A percentile compares a stretch with the other conserved stretches of the same genome.
Evolutionary conservation across 1,140 invertebrate species (phyloP).

Genomic region (Drosophila mayri): DNA sequence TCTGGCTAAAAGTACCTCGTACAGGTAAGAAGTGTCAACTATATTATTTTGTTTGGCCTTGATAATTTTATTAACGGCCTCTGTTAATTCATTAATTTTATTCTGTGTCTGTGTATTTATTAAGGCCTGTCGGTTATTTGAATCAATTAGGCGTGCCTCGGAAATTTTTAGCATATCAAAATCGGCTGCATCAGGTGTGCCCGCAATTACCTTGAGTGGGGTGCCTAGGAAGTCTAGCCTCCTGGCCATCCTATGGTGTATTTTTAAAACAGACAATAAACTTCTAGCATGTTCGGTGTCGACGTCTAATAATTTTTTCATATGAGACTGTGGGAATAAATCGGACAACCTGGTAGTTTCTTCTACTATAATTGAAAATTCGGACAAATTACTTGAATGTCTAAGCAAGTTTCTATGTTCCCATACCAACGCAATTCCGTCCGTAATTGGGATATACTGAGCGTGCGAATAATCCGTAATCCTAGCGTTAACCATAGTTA

Average conservation of each 20-base stretch:
- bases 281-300: neutral
- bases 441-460: neutral
- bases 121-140: no score
- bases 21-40: neutral
- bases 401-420: no score
- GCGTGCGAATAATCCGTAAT: constrained; percentile 16
- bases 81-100: no score
- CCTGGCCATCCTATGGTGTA: neutral
- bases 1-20: neutral
- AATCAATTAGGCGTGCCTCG: no score
- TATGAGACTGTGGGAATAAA: neutral
- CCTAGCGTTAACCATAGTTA: constrained; percentile 11
- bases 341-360: neutral
- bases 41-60: no score
- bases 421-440: neutral
- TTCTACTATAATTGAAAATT: no score
- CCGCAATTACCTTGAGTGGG: no score
- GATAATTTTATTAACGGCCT: no score
- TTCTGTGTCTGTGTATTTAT: no score
- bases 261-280: neutral
- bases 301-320: neutral
- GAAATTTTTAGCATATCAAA: no score
- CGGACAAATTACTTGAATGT: no score
- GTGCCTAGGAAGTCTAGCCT: neutral
- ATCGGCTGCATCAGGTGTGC: no score